phyloP scores from a whole-genome alignment of 2,113 vertebrate genomes.

The Cathartes aura region DNA sequence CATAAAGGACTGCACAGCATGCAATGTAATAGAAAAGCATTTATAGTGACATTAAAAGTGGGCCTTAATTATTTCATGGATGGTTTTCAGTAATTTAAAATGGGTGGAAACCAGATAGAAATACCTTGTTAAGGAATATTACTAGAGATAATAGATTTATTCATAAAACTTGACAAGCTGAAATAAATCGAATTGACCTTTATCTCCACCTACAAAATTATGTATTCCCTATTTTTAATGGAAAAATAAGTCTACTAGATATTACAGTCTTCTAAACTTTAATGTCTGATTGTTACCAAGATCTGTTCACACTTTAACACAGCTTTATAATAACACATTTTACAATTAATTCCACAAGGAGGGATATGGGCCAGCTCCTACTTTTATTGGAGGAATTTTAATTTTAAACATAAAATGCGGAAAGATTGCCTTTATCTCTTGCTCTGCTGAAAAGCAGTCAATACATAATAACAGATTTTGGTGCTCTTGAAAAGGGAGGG shows the following conservation, averaged over 20 bases:
- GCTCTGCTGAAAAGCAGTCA: neutral
- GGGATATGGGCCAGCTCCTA: neutral
- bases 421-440: neutral
- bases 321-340: neutral
- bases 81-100: neutral
- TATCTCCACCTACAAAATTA: neutral
- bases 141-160: neutral
- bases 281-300: neutral
- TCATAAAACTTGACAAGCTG: neutral
- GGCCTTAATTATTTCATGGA: neutral
- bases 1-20: neutral
- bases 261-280: neutral
- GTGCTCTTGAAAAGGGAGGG: neutral
- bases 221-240: neutral
- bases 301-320: neutral
- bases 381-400: neutral
- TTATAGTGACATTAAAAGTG: neutral
- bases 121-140: neutral
- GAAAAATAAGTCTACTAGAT: neutral
- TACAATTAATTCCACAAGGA: neutral
- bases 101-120: neutral
- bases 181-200: conserved; percentile 24
- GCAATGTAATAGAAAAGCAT: neutral
- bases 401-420: neutral
- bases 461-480: neutral